Percentiles rank a stretch among this genome's conserved stretches.
Evolutionary conservation across 2,797 vertebrate genomes (phyloP).

Genomic region (Poecilia wingei): DNA sequence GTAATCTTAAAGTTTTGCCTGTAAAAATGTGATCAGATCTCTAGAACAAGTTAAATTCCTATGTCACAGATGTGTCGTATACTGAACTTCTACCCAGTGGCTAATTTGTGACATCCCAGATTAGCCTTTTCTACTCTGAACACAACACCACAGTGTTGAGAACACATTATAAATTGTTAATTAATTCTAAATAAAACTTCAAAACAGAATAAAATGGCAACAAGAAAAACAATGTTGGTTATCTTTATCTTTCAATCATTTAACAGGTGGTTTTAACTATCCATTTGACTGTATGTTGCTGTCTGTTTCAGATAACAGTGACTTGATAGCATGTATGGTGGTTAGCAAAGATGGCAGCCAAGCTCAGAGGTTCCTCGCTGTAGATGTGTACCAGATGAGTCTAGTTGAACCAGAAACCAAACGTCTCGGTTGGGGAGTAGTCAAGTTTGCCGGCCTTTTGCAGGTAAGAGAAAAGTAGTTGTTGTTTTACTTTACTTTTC

Average conservation of each 20-base stretch:
- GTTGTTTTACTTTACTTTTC: background rate
- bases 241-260: background rate
- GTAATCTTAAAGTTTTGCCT: background rate
- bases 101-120: background rate
- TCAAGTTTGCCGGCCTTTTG: slow-evolving; percentile 96
- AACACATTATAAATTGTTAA: background rate
- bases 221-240: background rate
- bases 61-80: background rate
- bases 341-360: slow-evolving; percentile 92
- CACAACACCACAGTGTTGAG: background rate
- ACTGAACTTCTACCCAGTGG: background rate
- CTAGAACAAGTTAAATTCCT: background rate
- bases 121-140: background rate
- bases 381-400: slow-evolving; percentile 99
- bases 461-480: slow-evolving; percentile 80
- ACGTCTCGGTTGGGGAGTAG: slow-evolving; percentile 96
- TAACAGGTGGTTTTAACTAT: background rate
- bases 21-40: background rate
- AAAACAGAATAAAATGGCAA: background rate
- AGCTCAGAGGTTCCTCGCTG: slow-evolving; percentile 94
- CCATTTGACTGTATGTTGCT: background rate
- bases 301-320: slow-evolving; percentile 90
- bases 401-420: slow-evolving; percentile 95
- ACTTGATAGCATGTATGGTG: slow-evolving; percentile 96
- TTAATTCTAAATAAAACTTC: background rate